These are phyloP conservation scores for Lasioglossum morio DNA, from an alignment of 2,888 invertebrate genomes.

Conservation along the genomic window DNA sequence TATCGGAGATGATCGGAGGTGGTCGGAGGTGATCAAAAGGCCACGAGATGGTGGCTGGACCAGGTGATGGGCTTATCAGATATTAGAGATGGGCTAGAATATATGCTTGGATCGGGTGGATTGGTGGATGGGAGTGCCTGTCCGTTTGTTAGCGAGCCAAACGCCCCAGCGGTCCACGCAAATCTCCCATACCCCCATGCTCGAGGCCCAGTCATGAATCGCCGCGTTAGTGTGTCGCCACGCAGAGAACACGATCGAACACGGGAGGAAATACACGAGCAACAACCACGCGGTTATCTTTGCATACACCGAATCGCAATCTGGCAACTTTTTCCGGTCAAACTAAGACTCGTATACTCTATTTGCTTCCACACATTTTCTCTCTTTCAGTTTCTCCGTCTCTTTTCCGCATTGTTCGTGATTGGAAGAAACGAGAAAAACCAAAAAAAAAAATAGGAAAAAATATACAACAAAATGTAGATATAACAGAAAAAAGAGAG, in stretches of 20 bases:
- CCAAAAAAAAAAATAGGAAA: conserved; percentile 23
- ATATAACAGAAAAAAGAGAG: not conserved
- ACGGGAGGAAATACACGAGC: conserved; percentile 32
- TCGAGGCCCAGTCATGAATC: conserved; percentile 82
- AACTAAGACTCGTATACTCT: conserved; percentile 21
- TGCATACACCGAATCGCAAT: conserved; percentile 23
- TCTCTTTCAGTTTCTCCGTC: conserved; percentile 64
- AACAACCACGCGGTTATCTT: conserved; percentile 27
- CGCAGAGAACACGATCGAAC: conserved; percentile 15
- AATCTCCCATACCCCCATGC: conserved; percentile 84
- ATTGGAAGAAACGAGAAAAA: conserved; percentile 39
- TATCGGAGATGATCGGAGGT: conserved; percentile 1
- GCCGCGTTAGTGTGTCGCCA: conserved; percentile 45
- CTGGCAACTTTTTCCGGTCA: conserved; percentile 2
- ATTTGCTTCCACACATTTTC: conserved; percentile 68
- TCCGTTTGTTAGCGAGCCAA: conserved; percentile 85
- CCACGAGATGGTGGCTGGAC: not conserved
- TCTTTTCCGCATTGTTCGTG: conserved; percentile 48
- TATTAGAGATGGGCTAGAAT: not conserved
- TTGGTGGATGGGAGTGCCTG: conserved; percentile 83
- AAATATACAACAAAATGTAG: not conserved
- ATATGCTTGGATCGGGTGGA: conserved; percentile 31
- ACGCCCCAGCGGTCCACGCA: conserved; percentile 84
- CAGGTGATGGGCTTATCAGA: not conserved
- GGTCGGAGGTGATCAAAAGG: not conserved